Evolutionary conservation across 2,113 vertebrate genomes (phyloP).

Genomic region (Varanus salvator): DNA sequence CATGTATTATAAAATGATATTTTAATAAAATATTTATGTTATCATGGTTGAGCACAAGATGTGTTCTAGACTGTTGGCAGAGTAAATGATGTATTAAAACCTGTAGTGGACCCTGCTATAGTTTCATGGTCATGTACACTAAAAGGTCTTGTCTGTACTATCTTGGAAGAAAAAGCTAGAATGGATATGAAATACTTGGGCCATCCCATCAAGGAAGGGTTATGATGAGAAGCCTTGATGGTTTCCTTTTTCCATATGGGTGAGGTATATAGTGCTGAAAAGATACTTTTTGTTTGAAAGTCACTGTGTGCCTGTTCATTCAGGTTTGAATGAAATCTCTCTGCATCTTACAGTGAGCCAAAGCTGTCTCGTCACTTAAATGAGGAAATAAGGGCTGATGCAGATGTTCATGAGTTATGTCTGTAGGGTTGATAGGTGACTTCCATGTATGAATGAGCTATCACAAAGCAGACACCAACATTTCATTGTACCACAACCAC

Average conservation of each 20-base stretch:
- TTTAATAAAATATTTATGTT: neutral
- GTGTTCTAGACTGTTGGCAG: neutral
- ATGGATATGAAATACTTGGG: constrained; percentile 20
- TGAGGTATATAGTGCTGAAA: neutral
- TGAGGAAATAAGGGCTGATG: neutral
- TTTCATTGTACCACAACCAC: neutral
- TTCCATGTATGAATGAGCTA: neutral
- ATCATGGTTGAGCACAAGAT: neutral
- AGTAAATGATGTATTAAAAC: neutral
- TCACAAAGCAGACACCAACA: neutral
- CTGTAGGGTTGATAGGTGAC: neutral
- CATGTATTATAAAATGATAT: neutral
- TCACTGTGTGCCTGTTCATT: neutral
- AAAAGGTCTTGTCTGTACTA: neutral
- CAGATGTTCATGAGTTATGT: neutral
- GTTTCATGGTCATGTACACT: neutral
- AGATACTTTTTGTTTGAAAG: constrained; percentile 28
- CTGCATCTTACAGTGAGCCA: constrained; percentile 9
- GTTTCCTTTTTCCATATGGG: constrained; percentile 22
- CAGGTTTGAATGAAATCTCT: constrained; percentile 2
- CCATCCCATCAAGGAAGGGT: constrained; percentile 32
- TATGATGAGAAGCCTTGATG: rapidly evolving
- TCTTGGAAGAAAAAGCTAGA: neutral
- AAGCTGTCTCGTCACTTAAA: rapidly evolving
- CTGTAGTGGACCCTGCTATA: rapidly evolving